A percentile compares a stretch with the other conserved stretches of the same genome.
phyloP scores from a whole-genome alignment of 2,888 invertebrate genomes.

The Lamellibrachia columna region DNA sequence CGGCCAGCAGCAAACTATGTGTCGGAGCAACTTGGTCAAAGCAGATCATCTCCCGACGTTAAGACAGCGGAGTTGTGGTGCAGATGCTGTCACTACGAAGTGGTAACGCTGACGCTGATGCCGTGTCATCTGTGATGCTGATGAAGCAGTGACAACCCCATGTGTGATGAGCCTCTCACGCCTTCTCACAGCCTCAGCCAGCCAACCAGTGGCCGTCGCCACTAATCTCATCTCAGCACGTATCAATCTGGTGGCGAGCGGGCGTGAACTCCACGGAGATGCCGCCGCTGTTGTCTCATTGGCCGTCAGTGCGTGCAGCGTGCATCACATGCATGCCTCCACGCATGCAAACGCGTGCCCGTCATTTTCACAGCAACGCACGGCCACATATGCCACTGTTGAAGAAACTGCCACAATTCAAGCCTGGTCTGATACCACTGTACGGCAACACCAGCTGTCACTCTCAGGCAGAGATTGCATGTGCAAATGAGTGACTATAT shows the following conservation, averaged over 20 bases:
- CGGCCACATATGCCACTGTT: neutral
- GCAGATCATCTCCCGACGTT: slow-evolving; percentile 6
- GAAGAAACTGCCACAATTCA: neutral
- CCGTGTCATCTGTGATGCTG: neutral
- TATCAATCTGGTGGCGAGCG: neutral
- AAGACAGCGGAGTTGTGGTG: neutral
- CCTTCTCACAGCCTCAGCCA: neutral
- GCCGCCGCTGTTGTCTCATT: neutral
- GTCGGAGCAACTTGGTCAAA: neutral
- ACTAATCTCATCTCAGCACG: slow-evolving; percentile 10
- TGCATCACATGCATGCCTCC: neutral
- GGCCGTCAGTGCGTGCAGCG: neutral
- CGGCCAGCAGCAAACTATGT: neutral
- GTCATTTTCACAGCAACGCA: neutral
- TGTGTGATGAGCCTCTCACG: neutral
- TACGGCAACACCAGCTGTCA: neutral
- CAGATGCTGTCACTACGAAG: neutral
- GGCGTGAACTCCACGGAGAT: neutral
- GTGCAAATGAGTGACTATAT: neutral
- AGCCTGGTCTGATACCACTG: neutral
- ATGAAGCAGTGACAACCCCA: slow-evolving; percentile 16
- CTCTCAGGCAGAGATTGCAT: neutral
- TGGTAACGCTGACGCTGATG: neutral
- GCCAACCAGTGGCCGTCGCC: neutral
- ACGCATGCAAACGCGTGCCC: neutral